These are phyloP conservation scores for Geophilus truncorum DNA, from an alignment of 2,888 invertebrate genomes.

Conservation along the genomic window DNA sequence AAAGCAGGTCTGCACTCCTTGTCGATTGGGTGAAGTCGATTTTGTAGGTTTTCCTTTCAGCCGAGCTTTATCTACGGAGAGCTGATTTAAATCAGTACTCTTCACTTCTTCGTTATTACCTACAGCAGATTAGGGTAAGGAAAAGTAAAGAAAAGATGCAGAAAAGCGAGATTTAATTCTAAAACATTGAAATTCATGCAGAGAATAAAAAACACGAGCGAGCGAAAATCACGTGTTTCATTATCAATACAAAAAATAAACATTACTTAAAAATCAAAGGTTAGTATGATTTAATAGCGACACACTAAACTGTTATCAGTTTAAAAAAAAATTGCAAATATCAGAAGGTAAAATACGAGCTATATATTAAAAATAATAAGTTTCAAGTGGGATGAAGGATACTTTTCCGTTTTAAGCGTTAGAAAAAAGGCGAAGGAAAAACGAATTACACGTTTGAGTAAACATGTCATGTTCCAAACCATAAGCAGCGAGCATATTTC, in stretches of 20 bases:
- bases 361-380: no score
- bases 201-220: no score
- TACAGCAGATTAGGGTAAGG: background rate
- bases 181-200: background rate
- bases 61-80: conserved; percentile 51
- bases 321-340: no score
- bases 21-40: conserved; percentile 80
- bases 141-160: conserved; percentile 20
- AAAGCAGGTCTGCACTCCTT: conserved; percentile 88
- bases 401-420: no score
- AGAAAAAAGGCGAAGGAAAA: background rate
- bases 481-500: background rate
- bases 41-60: conserved; percentile 72
- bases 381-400: no score
- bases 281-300: background rate
- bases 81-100: conserved; percentile 32
- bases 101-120: conserved; percentile 35
- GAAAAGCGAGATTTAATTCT: background rate
- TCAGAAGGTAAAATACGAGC: background rate
- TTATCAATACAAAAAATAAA: no score
- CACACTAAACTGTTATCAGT: background rate
- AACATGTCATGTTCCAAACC: background rate
- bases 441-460: background rate
- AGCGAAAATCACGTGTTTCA: no score
- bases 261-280: background rate